Evolutionary conservation across 64 coral and sea anemone species (phyloP), one percentile per base, ranked within the genome.

Genomic region (Exaiptasia diaphana): DNA sequence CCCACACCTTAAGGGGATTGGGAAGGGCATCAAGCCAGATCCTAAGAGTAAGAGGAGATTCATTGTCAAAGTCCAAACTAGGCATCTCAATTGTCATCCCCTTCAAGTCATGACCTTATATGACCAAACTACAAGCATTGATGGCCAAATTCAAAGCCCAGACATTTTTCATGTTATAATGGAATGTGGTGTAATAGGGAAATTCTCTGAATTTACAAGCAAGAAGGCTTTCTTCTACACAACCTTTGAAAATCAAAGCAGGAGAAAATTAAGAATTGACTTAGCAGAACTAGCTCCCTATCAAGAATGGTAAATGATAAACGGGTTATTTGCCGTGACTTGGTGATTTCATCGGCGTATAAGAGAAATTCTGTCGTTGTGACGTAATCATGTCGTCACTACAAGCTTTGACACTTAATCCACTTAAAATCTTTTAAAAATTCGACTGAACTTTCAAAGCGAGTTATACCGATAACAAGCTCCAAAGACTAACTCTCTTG

Each of bases 111-210:
- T 93, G 13, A 13, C 8, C 33, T 23, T 88, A 4, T 93, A 88
- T 35, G 84, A 93, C 24, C 72, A 88, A 59, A 88, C 78, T 31
- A 15, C 83, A 2, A 52, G 35, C 5, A 15, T 87, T 17, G 59
- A 82, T 49, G 13, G 57, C 33, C 0, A 4, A 21, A 86, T 96
- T 21, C 67, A 86, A 48, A 90, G 87, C 40, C 87, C 87, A 1
- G 87, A 77, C n/a, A 67, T 97, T 45, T 97, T 90, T 15, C 76
- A 76, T 35, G 28, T 97, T 0, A 87, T 90, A 35, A 86, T 86
- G 93, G 82, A 97, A 59, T 97, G 93, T 46, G 93, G 93, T 5
- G 87, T 97, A 27, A 68, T 97, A 43, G 93, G 87, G 28, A 15
- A 36, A 21, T 32, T 82, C 0, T 0, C 52, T 23, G 75, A 82